Base-by-base conservation (phyloP, 1,140 invertebrate species). In the Lutraria rhynchaena region DNA sequence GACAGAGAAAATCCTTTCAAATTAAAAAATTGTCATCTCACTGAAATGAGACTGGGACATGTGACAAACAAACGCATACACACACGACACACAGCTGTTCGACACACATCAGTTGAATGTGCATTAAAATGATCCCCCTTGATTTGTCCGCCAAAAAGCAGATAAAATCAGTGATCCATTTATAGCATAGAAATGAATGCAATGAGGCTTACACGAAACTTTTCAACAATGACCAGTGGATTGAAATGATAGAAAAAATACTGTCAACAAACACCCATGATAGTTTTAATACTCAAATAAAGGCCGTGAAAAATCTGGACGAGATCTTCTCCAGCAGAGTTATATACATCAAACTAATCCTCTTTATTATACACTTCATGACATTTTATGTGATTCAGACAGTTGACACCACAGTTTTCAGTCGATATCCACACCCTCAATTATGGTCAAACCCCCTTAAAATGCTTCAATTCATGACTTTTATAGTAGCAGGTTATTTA, bases 241-340 rank as follows among this genome's bases (percentile, higher is more conserved):
- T 41, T 15, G 37, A 41, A 41, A 15, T 41, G 37, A 61, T 29
- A 51, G 44, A 67, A n/a, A 65, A 67, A 24, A 49, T 29, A 49
- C 41, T 49, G 24, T 67, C 63, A 67, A 46, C 63, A 67, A 65
- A 67, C 49, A 61, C 58, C 58, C 58, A 61, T 61, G 58, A 61
- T 61, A 17, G 58, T 61, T 61, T 61, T 57, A 49, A 67, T 67
- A 46, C 37, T 41, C 37, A 7, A 15, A 41, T 41, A 41, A 41
- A 41, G 37, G 15, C 37, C 15, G 5, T 29, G 15, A 31, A 51
- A 46, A 27, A 22, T 7, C 13, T 15, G 27, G 13, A 46, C 5
- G n/a, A 4, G 33, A 29, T 29, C 44, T 19, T 46, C 19, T 67
- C 63, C 24, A 46, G 44, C 41, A 17, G 41, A 22, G 63, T 27